Percentiles rank a stretch among this genome's conserved stretches.
These are phyloP conservation scores for Candoia aspera DNA, from an alignment of 2,113 vertebrate species.

Conservation along the genomic window DNA sequence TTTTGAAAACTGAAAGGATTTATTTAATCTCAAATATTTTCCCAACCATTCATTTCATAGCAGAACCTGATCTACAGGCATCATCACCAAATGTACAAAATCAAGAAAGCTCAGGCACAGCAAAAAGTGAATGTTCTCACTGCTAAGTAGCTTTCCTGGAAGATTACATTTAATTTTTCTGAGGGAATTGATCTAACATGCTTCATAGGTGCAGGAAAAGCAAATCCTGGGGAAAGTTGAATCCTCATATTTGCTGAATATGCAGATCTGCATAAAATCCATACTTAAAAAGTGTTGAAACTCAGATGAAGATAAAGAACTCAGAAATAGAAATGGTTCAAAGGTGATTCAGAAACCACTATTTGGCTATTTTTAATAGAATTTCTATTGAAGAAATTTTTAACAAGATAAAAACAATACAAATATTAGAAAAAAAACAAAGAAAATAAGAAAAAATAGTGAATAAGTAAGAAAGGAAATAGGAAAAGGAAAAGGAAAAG, in stretches of 20 bases:
- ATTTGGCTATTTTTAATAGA: background rate
- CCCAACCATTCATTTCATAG: background rate
- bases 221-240: background rate
- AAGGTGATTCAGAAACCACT: background rate
- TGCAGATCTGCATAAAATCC: background rate
- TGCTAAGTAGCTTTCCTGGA: background rate
- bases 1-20: background rate
- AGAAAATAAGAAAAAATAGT: background rate
- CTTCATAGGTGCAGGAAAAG: background rate
- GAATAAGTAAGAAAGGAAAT: background rate
- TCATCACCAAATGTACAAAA: background rate
- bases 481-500: too few species aligned
- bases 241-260: background rate
- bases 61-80: background rate
- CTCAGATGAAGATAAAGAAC: background rate
- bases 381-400: background rate
- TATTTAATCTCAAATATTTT: constrained; percentile 18
- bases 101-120: background rate
- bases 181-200: background rate
- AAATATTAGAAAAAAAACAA: background rate
- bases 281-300: background rate
- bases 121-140: background rate
- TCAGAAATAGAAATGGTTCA: background rate
- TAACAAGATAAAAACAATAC: background rate
- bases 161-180: background rate